Conservation (phyloP, 2,797 vertebrate species). For the Brotula barbata region DNA sequence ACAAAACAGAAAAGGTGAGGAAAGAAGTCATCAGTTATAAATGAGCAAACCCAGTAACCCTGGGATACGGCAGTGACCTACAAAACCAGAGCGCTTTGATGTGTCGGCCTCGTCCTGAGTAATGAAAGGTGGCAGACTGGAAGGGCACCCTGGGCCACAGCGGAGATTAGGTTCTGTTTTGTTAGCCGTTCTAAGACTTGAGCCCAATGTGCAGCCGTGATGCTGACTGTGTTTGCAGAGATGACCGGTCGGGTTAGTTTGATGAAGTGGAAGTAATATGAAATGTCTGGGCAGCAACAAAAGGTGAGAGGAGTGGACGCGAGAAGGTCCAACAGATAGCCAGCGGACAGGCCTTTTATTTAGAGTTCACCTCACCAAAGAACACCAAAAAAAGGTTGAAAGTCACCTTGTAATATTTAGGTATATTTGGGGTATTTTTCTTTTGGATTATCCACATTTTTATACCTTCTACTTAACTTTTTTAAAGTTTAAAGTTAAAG, state of each 20-base stretch:
- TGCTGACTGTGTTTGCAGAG: slow-evolving; percentile 69
- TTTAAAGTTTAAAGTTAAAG: too few species aligned
- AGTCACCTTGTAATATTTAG: too few species aligned
- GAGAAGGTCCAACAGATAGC: slow-evolving; percentile 26
- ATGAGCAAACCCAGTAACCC: slow-evolving; percentile 5
- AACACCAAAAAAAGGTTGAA: too few species aligned
- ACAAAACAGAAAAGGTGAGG: too few species aligned
- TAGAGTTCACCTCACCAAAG: too few species aligned
- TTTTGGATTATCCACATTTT: too few species aligned
- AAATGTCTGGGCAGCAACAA: slow-evolving; percentile 73
- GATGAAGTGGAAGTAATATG: slow-evolving; percentile 79
- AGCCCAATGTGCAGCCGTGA: slow-evolving; percentile 62
- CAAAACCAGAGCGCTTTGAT: slow-evolving; percentile 68
- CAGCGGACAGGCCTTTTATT: too few species aligned
- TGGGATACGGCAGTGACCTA: slow-evolving; percentile 59
- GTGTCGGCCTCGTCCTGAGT: slow-evolving; percentile 60
- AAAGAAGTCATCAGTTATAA: not conserved
- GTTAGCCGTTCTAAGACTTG: slow-evolving; percentile 53
- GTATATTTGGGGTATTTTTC: too few species aligned
- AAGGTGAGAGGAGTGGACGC: slow-evolving; percentile 56
- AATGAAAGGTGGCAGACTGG: slow-evolving; percentile 69
- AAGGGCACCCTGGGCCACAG: slow-evolving; percentile 47
- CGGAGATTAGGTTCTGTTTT: slow-evolving; percentile 73
- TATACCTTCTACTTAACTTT: too few species aligned
- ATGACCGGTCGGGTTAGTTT: slow-evolving; percentile 67